Evolutionary conservation across 2,797 vertebrate genomes (phyloP), one percentile per base, ranked within the genome.

Genomic region (Discoglossus pictus): DNA sequence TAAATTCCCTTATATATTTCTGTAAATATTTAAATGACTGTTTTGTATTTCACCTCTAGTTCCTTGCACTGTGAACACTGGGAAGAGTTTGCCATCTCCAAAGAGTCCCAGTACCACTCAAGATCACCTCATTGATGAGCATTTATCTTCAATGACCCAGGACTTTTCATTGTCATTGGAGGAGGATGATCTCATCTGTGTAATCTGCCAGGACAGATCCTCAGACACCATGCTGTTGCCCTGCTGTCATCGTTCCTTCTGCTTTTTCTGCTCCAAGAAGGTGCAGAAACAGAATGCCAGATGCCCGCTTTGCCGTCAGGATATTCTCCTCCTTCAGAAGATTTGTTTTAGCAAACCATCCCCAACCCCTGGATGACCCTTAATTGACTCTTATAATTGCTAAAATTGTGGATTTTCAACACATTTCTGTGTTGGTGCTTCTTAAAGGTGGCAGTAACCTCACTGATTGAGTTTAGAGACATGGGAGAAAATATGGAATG

Each of bases 271-370:
- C 9, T 8, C 39, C 13, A 5, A n/a, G 23, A 42, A 55, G 27
- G 9, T 65, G 13, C 34, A 36, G 20, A 18, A 2, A 16, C 18
- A 43, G n/a, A 52, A 11, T 8, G 38, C 15, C 18, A 24, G 10
- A 7, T 72, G 68, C 20, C 61, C 68, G 4, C 21, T 72, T 25
- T 72, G 68, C n/a, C 53, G 61, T 1, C 68, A 53, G 43, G 13
- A 23, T 6, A 72, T 72, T 15, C 2, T 27, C 1, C 5, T 16
- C 6, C 16, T 23, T 7, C 27, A 25, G 51, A 13, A 18, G 4
- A 31, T 31, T n/a, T n/a, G 5, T 68, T 18, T 11, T 7, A 34
- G 46, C 13, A 34, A 8, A 11, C 8, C 7, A 36, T 12, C n/a
- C n/a, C n/a, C n/a, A n/a, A n/a, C n/a, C n/a, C 44, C 16, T 16